Percentiles rank a stretch among this genome's conserved stretches.
These are phyloP conservation scores for Eidolon helvum DNA, from an alignment of 2,113 vertebrate species.

Conservation along the genomic window DNA sequence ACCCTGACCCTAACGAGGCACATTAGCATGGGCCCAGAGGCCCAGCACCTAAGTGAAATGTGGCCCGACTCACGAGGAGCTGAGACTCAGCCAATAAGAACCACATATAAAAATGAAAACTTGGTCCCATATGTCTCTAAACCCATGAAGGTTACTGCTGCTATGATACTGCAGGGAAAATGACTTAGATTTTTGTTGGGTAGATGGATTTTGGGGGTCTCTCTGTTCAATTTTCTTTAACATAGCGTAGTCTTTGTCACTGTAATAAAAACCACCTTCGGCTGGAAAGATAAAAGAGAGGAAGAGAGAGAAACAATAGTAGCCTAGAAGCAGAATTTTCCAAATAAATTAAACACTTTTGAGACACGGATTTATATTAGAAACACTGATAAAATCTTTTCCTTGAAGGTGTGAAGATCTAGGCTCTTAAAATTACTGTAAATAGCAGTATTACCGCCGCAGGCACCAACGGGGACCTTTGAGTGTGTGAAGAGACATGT, in stretches of 20 bases:
- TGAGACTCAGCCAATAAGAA: constrained; percentile 55
- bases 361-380: constrained; percentile 68
- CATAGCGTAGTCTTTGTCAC: constrained; percentile 65
- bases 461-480: constrained; percentile 7
- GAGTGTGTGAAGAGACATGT: background rate
- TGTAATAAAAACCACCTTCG: constrained; percentile 71
- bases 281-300: background rate
- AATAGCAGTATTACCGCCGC: constrained; percentile 54
- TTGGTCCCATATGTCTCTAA: constrained; percentile 73
- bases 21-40: constrained; percentile 54
- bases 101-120: constrained; percentile 72
- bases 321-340: constrained; percentile 68
- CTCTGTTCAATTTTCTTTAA: constrained; percentile 74
- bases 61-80: constrained; percentile 7
- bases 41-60: constrained; percentile 70
- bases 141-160: constrained; percentile 70
- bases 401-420: constrained; percentile 58
- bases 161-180: constrained; percentile 69
- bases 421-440: constrained; percentile 69
- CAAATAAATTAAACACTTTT: constrained; percentile 75
- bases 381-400: constrained; percentile 77
- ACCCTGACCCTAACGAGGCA: constrained; percentile 55
- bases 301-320: constrained; percentile 28
- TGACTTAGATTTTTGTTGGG: constrained; percentile 63
- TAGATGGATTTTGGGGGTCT: constrained; percentile 69